Evolutionary conservation across 2,888 invertebrate genomes (phyloP), one percentile per base, ranked within the genome.

Genomic region (Antitype chi): DNA sequence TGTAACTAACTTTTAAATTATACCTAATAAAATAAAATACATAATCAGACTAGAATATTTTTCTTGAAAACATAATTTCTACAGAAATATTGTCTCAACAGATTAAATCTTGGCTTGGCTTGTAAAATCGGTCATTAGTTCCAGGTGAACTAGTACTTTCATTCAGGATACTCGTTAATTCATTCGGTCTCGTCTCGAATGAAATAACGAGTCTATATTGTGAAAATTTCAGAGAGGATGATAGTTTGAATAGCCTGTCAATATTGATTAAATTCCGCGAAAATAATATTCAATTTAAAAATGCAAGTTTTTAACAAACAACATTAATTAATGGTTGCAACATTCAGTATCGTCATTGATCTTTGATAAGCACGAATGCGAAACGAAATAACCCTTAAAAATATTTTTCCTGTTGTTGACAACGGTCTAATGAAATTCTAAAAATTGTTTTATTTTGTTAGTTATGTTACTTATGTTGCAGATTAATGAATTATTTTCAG

Each of bases 401-500:
- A 6, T 1, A 5, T 20, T 23, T 67, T 85, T 81, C 47, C 59
- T 55, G 60, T 70, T 81, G 43, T 38, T 57, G 15, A 47, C 53
- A 62, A 62, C 17, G 53, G 55, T 83, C 15, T 47, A 52, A 9
- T 68, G 23, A 52, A 43, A 43, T 28, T 57, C 5, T 55, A 43
- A 52, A 59, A 55, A 60, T 67, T 28, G 2, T 32, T 75, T 52
- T 15, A 15, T 49, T 73, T 38, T 38, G 38, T 38, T 32, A 32
- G 32, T 32, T 80, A 9, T 71, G n/a, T 49, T 62, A 32, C 3
- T 5, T 28, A 13, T 11, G 20, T 81, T 32, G 13, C 32, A 62
- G 17, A 25, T 59, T 47, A 49, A 47, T 52, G 1, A 20, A 25
- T 20, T 28, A 47, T 49, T 53, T 79, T 47, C 20, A 17, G 23